Percentiles rank a stretch among this genome's conserved stretches.
Conservation (phyloP, 2,797 vertebrate genomes). For the Fringilla coelebs region DNA sequence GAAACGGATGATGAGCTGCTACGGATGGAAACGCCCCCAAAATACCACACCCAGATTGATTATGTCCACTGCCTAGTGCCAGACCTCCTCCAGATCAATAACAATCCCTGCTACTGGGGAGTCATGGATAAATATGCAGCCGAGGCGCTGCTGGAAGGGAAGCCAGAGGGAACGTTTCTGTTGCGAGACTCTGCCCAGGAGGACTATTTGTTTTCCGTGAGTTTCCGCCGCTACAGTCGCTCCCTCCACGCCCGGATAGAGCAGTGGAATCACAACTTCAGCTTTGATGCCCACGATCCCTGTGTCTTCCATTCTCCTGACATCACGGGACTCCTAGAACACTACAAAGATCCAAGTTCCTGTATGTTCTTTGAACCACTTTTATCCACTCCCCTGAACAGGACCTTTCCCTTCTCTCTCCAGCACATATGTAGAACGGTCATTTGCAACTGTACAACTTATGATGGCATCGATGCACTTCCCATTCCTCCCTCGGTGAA, state of each 20-base stretch:
- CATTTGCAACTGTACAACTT: conserved; percentile 91
- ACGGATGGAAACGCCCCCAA: conserved; percentile 77
- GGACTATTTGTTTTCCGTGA: conserved; percentile 95
- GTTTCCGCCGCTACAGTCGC: conserved; percentile 94
- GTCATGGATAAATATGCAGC: conserved; percentile 94
- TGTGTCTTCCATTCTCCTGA: conserved; percentile 94
- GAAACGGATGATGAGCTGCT: conserved; percentile 78
- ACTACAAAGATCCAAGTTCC: conserved; percentile 92
- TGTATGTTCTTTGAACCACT: conserved; percentile 98
- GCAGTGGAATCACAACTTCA: conserved; percentile 95
- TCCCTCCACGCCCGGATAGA: conserved; percentile 96
- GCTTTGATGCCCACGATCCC: conserved; percentile 94
- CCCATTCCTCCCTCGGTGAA: conserved; percentile 88
- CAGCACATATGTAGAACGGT: conserved; percentile 92
- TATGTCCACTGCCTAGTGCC: conserved; percentile 93
- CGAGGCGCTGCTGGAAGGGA: conserved; percentile 92
- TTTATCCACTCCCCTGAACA: conserved; percentile 87
- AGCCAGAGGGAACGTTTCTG: conserved; percentile 95
- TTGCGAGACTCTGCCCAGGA: conserved; percentile 95
- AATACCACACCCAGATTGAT: conserved; percentile 83
- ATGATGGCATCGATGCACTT: conserved; percentile 86
- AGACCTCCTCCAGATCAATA: conserved; percentile 96
- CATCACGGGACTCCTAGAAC: conserved; percentile 89
- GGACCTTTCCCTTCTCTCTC: conserved; percentile 93
- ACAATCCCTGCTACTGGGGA: conserved; percentile 96